Percentiles rank a stretch among this genome's conserved stretches.
phyloP scores from a whole-genome alignment of 2,888 invertebrate genomes.

The Seira ritae region DNA sequence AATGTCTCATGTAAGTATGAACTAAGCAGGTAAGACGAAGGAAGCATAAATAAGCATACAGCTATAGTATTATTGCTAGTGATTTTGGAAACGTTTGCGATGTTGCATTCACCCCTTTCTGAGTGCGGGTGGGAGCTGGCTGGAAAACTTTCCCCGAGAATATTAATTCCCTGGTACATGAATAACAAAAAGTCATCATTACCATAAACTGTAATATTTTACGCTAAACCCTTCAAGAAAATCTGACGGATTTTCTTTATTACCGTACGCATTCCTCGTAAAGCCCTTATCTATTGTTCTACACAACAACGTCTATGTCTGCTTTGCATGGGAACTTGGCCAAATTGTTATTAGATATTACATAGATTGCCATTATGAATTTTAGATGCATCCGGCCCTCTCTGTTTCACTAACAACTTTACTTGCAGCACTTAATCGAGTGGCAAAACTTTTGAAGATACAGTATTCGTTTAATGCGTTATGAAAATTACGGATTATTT shows the following conservation, averaged over 20 bases:
- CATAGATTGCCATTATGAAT: background rate
- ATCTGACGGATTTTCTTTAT: conserved; percentile 40
- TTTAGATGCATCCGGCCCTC: too few relatives aligned
- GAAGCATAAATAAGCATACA: too few relatives aligned
- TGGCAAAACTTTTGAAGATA: too few relatives aligned
- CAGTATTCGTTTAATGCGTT: conserved; percentile 21
- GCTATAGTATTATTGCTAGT: too few relatives aligned
- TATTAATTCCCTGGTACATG: conserved; percentile 27
- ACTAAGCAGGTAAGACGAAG: too few relatives aligned
- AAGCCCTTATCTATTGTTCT: too few relatives aligned
- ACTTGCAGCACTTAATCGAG: too few relatives aligned
- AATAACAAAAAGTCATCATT: conserved; percentile 21
- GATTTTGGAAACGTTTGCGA: too few relatives aligned
- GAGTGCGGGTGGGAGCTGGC: too few relatives aligned
- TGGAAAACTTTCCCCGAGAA: background rate
- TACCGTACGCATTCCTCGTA: background rate
- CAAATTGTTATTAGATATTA: background rate
- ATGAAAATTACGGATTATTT: conserved; percentile 39
- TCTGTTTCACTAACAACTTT: too few relatives aligned
- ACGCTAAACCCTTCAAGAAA: conserved; percentile 7
- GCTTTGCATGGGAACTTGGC: conserved; percentile 19
- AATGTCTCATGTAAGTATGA: too few relatives aligned
- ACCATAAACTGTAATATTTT: conserved; percentile 25
- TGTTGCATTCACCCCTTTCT: too few relatives aligned
- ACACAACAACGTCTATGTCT: background rate